Conservation (phyloP, 23 tunicate genomes). For the Styela clava region DNA sequence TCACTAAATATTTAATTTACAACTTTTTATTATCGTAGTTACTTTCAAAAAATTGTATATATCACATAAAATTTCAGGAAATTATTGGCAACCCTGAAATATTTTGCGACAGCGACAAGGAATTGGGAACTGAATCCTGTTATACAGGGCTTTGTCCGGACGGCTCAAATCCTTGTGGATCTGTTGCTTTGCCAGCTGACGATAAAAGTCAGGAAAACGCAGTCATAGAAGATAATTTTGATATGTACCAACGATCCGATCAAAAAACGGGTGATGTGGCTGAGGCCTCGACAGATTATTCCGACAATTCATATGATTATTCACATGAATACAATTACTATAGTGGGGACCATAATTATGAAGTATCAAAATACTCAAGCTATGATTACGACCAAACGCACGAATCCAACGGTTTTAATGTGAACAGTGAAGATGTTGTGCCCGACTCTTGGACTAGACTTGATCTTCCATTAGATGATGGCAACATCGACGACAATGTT, state of each 20-base stretch:
- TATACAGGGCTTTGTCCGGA: slow-evolving; percentile 2
- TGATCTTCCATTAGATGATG: background rate
- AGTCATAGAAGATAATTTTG: background rate
- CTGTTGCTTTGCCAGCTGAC: background rate
- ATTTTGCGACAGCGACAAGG: background rate
- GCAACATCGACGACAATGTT: background rate
- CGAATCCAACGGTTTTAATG: background rate
- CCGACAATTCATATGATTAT: too few relatives aligned
- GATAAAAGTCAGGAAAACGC: too few relatives aligned
- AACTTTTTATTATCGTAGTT: too few relatives aligned
- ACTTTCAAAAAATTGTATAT: too few relatives aligned
- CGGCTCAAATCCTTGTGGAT: slow-evolving; percentile 1
- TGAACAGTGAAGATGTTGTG: background rate
- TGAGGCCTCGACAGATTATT: background rate
- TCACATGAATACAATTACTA: background rate
- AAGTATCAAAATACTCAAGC: background rate
- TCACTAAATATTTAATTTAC: too few relatives aligned
- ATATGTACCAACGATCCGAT: background rate
- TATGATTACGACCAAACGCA: background rate
- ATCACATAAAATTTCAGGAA: too few relatives aligned
- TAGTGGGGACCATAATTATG: background rate
- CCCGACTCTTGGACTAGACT: background rate
- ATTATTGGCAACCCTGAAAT: background rate
- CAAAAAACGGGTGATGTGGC: background rate
- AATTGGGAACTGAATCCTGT: background rate